Conservation (phyloP, 1,140 invertebrate genomes). For the Dendrolimus punctatus region DNA sequence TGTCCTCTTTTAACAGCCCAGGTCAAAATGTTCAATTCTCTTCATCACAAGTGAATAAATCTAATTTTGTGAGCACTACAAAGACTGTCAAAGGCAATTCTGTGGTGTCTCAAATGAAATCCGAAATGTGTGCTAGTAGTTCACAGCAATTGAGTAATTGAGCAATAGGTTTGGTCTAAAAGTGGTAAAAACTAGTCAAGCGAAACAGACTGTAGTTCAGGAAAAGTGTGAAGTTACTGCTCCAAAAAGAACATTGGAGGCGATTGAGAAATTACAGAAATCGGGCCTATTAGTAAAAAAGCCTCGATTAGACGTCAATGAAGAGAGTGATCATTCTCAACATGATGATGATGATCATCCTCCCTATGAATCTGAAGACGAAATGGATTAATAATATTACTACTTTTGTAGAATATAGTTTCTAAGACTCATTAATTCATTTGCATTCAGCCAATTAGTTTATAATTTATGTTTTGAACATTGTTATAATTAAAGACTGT, state of each 20-base stretch:
- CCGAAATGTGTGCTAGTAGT: conserved; percentile 28
- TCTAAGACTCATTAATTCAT: background rate
- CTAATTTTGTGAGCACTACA: conserved; percentile 36
- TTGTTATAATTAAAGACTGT: no score
- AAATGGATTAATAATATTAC: conserved; percentile 13
- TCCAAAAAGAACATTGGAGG: conserved; percentile 44
- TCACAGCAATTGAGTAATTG: conserved; percentile 39
- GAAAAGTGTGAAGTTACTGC: conserved; percentile 33
- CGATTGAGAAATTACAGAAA: conserved; percentile 54
- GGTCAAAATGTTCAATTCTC: conserved; percentile 27
- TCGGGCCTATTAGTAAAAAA: conserved; percentile 60
- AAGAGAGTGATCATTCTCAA: conserved; percentile 30
- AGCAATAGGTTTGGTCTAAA: conserved; percentile 42
- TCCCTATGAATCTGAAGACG: conserved; percentile 17
- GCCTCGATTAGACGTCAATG: conserved; percentile 34
- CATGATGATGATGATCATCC: conserved; percentile 29
- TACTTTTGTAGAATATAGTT: background rate
- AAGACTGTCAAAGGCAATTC: conserved; percentile 43
- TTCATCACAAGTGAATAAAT: conserved; percentile 32
- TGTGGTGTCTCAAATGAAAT: conserved; percentile 38
- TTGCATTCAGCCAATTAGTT: background rate
- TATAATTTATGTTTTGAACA: no score
- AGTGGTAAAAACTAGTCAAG: conserved; percentile 43
- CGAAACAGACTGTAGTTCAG: conserved; percentile 39
- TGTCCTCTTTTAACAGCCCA: conserved; percentile 15